phyloP scores from a whole-genome alignment of 2,888 invertebrate genomes.

The Scaptomyza flava region DNA sequence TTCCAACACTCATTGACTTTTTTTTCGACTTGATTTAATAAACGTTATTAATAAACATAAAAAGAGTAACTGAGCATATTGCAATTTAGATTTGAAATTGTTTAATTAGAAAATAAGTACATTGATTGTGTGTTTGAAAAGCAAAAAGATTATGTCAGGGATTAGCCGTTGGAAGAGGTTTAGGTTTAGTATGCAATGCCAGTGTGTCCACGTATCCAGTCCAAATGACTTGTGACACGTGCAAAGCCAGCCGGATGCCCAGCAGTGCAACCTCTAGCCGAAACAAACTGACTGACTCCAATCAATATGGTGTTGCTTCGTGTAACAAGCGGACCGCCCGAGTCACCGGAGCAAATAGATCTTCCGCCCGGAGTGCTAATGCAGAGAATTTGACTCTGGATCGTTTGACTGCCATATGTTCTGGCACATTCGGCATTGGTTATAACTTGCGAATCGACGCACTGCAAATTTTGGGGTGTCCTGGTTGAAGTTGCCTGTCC shows the following conservation, averaged over 20 bases:
- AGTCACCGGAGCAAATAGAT: conserved; percentile 40
- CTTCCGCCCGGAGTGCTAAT: conserved; percentile 24
- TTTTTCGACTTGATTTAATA: too few relatives aligned
- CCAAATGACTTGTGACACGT: conserved; percentile 36
- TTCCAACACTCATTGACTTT: too few relatives aligned
- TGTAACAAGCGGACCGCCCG: conserved; percentile 37
- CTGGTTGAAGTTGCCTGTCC: conserved; percentile 38
- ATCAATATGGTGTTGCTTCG: conserved; percentile 17
- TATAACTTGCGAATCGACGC: conserved; percentile 61
- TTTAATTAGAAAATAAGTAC: conserved; percentile 9
- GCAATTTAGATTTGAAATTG: background rate
- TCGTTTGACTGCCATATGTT: conserved; percentile 68
- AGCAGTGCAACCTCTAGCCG: conserved; percentile 24
- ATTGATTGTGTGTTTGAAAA: background rate
- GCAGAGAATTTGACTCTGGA: conserved; percentile 36
- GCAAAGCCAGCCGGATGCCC: conserved; percentile 44
- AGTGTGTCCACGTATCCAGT: conserved; percentile 40
- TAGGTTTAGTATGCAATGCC: conserved; percentile 22
- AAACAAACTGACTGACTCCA: conserved; percentile 35
- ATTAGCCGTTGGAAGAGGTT: background rate
- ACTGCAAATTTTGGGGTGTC: conserved; percentile 66
- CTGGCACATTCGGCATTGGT: conserved; percentile 80
- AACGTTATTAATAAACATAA: too few relatives aligned
- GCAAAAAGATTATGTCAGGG: background rate
- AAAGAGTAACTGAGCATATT: background rate